A percentile compares a stretch with the other conserved stretches of the same genome.
Evolutionary conservation across 92 coral and sea anemone species (phyloP).

Genomic region (Porites evermanni): DNA sequence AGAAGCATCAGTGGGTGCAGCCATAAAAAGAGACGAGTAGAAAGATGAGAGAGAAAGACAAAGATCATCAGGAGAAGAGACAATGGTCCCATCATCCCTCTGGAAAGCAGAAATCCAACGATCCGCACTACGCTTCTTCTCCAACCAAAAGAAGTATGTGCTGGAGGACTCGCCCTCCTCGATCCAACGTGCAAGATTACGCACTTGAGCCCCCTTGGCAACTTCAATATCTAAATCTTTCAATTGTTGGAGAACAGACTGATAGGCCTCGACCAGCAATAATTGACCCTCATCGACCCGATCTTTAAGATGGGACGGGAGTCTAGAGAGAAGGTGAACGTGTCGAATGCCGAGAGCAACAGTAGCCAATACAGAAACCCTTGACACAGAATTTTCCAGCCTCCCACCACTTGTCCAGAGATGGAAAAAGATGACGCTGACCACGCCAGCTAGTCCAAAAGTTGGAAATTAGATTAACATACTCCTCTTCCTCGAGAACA

Average conservation of each 20-base stretch:
- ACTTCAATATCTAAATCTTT: neutral
- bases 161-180: slow-evolving; percentile 45
- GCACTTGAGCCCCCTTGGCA: slow-evolving; percentile 5
- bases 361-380: neutral
- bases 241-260: neutral
- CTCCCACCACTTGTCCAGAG: slow-evolving; percentile 48
- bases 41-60: slow-evolving; percentile 3
- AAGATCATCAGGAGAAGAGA: neutral
- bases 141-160: slow-evolving; percentile 29
- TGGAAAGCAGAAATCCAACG: neutral
- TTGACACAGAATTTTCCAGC: slow-evolving; percentile 33
- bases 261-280: neutral
- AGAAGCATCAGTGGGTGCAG: neutral
- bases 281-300: neutral
- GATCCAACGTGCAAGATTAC: slow-evolving; percentile 4
- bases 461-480: neutral
- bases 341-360: neutral
- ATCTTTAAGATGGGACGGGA: slow-evolving; percentile 6
- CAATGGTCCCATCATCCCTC: neutral
- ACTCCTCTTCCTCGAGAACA: slow-evolving; percentile 13
- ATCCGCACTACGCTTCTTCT: slow-evolving; percentile 1
- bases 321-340: neutral
- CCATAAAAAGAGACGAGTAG: slow-evolving; percentile 11
- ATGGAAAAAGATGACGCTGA: neutral
- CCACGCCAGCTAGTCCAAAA: no score